phyloP scores from a whole-genome alignment of 2,888 invertebrate species.

The Caenorhabditis virilis region DNA sequence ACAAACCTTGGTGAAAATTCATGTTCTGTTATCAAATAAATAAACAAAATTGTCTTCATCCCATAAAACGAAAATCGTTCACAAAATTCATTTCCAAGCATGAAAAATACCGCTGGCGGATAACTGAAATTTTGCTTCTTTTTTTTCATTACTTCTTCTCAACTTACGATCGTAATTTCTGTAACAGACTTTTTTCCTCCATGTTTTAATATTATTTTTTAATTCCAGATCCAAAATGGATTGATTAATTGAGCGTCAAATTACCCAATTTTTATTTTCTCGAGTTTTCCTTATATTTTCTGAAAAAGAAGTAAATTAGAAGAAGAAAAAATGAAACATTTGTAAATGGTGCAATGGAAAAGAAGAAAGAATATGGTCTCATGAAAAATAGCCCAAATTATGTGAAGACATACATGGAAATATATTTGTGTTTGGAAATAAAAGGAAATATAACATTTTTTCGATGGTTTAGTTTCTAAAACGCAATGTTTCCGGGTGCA shows the following conservation, averaged over 20 bases:
- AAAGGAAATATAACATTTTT: too few species aligned
- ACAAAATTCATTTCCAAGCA: constrained; percentile 95
- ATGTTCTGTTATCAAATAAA: constrained; percentile 65
- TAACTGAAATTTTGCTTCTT: constrained; percentile 32
- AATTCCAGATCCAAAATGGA: background rate
- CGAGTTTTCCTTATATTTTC: background rate
- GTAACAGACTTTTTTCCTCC: constrained; percentile 34
- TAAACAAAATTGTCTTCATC: constrained; percentile 66
- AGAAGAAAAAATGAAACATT: background rate
- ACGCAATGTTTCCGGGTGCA: too few species aligned
- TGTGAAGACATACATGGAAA: too few species aligned
- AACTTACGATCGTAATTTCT: constrained; percentile 33
- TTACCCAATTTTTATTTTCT: background rate
- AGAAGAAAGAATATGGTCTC: too few species aligned
- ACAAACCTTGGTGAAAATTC: constrained; percentile 56
- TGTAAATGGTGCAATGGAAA: too few species aligned
- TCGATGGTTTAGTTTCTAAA: too few species aligned
- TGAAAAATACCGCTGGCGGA: constrained; percentile 78
- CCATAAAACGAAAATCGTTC: constrained; percentile 74
- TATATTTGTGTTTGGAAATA: too few species aligned
- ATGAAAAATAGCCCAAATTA: too few species aligned
- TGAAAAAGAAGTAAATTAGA: background rate
- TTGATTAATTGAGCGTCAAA: too few species aligned
- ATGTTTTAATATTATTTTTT: constrained; percentile 5
- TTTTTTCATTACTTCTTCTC: background rate